Evolutionary conservation across 2,888 invertebrate species (phyloP).

Genomic region (Habroteleia sp.): DNA sequence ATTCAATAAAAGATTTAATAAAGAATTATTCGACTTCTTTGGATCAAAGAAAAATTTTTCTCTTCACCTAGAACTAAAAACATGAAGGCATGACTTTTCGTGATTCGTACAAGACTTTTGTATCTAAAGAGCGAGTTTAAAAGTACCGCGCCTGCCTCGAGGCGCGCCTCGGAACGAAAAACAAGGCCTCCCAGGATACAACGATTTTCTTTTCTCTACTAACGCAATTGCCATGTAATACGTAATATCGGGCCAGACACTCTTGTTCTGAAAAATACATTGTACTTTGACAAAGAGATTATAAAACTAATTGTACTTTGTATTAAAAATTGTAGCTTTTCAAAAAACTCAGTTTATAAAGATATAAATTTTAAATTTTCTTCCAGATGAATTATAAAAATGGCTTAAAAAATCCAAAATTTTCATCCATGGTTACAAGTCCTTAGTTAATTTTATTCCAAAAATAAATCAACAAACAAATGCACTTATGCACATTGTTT

Average conservation of each 20-base stretch:
- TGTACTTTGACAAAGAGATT: constrained; percentile 6
- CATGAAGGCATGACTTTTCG: constrained; percentile 5
- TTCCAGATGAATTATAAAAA: too few relatives aligned
- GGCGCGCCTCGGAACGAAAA: constrained; percentile 29
- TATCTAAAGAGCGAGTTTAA: not conserved
- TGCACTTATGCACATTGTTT: too few relatives aligned
- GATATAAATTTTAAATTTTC: too few relatives aligned
- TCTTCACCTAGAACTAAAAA: too few relatives aligned
- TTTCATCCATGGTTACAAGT: too few relatives aligned
- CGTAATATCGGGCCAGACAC: constrained; percentile 26
- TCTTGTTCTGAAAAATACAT: constrained; percentile 19
- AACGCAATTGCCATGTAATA: constrained; percentile 26
- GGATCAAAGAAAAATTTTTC: too few relatives aligned
- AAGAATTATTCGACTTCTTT: too few relatives aligned
- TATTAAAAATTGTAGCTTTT: not conserved
- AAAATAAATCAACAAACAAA: too few relatives aligned
- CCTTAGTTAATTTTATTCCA: too few relatives aligned
- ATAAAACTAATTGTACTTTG: constrained; percentile 14
- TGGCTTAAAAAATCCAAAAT: too few relatives aligned
- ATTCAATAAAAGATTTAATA: too few relatives aligned
- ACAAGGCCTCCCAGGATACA: constrained; percentile 21
- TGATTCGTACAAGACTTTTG: constrained; percentile 10
- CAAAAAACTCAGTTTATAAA: too few relatives aligned
- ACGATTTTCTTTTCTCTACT: constrained; percentile 17
- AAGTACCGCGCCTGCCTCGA: constrained; percentile 19